Conservation (phyloP, 2,888 invertebrate species). For the Lithophane leautieri region DNA sequence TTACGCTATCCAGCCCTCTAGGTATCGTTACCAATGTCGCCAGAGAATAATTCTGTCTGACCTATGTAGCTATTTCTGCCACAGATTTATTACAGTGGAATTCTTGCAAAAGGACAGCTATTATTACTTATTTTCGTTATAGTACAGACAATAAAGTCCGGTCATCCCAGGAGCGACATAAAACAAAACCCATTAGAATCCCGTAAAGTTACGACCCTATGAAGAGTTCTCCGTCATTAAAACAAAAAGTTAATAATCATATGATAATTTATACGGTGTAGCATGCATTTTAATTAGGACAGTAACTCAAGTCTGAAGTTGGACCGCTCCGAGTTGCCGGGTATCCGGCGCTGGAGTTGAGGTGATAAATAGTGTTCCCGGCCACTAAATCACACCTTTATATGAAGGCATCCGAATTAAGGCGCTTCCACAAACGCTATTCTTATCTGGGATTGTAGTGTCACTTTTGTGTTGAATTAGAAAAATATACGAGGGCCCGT, state of each 20-base stretch:
- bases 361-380: slow-evolving; percentile 73
- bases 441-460: slow-evolving; percentile 63
- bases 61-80: slow-evolving; percentile 56
- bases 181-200: slow-evolving; percentile 70
- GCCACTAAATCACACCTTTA: slow-evolving; percentile 78
- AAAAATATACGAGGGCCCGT: slow-evolving; percentile 59
- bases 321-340: slow-evolving; percentile 64
- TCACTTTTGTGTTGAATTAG: slow-evolving; percentile 64
- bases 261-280: slow-evolving; percentile 69
- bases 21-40: slow-evolving; percentile 60
- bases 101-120: slow-evolving; percentile 60
- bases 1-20: slow-evolving; percentile 27
- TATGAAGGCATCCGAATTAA: slow-evolving; percentile 71
- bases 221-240: slow-evolving; percentile 67
- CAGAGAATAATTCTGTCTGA: slow-evolving; percentile 61
- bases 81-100: slow-evolving; percentile 59
- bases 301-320: slow-evolving; percentile 70
- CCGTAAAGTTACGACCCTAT: slow-evolving; percentile 68
- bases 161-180: slow-evolving; percentile 55
- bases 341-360: slow-evolving; percentile 63
- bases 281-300: slow-evolving; percentile 73
- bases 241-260: slow-evolving; percentile 70
- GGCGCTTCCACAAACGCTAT: slow-evolving; percentile 59
- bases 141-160: slow-evolving; percentile 63
- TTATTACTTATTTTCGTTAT: slow-evolving; percentile 65